These are phyloP conservation scores for Moxostoma hubbsi DNA, from an alignment of 2,797 vertebrate genomes.

Conservation along the genomic window DNA sequence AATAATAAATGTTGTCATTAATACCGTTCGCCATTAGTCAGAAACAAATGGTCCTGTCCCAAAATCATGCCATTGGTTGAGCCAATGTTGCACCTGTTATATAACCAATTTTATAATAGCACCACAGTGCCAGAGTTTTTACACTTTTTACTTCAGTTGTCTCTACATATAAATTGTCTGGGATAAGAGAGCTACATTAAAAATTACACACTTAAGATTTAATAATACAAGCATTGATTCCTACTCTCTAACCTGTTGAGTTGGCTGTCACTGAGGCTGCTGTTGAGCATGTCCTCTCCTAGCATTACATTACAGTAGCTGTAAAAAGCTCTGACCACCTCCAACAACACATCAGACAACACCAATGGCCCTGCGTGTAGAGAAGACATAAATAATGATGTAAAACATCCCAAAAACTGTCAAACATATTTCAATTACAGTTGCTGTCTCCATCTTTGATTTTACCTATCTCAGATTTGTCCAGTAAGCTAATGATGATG, in stretches of 20 bases:
- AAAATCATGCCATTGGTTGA: no score
- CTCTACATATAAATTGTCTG: no score
- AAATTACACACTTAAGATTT: background rate
- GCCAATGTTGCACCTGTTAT: no score
- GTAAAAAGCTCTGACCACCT: constrained; percentile 92
- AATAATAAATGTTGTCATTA: no score
- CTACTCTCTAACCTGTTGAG: constrained; percentile 80
- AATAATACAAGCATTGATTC: background rate
- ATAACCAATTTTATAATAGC: no score
- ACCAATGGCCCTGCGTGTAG: constrained; percentile 82
- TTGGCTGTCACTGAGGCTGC: constrained; percentile 82
- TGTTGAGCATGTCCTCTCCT: constrained; percentile 80
- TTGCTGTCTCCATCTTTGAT: background rate
- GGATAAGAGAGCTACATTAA: no score
- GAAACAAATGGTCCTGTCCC: no score
- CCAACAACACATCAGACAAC: constrained; percentile 86
- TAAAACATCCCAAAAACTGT: background rate
- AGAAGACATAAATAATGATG: background rate
- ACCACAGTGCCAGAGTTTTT: no score
- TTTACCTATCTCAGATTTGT: constrained; percentile 95
- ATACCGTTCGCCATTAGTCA: no score
- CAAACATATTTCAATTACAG: background rate
- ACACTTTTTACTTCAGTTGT: no score
- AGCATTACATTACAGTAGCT: constrained; percentile 87
- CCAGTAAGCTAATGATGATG: constrained; percentile 90